These are phyloP conservation scores for Xylocopa sonorina DNA, from an alignment of 1,140 invertebrate species.

Conservation along the genomic window DNA sequence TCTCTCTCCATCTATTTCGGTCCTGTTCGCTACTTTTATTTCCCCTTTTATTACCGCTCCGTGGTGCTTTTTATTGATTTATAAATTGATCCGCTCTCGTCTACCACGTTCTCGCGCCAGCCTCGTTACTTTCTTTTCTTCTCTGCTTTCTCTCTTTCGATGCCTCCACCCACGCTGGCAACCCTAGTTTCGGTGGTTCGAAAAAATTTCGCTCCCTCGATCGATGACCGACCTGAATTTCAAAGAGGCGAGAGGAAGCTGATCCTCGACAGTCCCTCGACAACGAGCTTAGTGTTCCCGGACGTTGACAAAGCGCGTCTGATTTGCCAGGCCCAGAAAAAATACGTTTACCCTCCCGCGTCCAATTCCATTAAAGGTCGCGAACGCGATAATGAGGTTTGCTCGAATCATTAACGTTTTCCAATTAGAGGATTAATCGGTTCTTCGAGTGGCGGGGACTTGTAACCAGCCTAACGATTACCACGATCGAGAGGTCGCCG, in stretches of 20 bases:
- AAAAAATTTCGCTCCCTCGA: constrained; percentile 23
- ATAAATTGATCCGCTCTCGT: constrained; percentile 19
- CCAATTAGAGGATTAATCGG: not conserved
- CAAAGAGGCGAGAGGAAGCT: not conserved
- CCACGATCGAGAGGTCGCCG: not conserved
- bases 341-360: constrained; percentile 22
- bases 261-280: constrained; percentile 30
- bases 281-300: constrained; percentile 9
- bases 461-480: not conserved
- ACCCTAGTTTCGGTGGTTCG: not conserved
- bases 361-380: constrained; percentile 19
- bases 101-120: too few species aligned
- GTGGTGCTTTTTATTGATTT: constrained; percentile 29
- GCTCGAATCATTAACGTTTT: constrained; percentile 6
- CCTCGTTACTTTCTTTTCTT: constrained; percentile 15
- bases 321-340: constrained; percentile 10
- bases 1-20: not conserved
- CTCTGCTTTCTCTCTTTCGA: not conserved
- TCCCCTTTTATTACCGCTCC: constrained; percentile 13
- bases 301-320: constrained; percentile 17
- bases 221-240: constrained; percentile 41
- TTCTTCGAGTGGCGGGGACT: not conserved
- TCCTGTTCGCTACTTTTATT: not conserved
- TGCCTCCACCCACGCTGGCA: not conserved
- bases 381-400: not conserved